These are phyloP conservation scores for Petroica traversi DNA, from an alignment of 2,113 vertebrate genomes.

Conservation along the genomic window DNA sequence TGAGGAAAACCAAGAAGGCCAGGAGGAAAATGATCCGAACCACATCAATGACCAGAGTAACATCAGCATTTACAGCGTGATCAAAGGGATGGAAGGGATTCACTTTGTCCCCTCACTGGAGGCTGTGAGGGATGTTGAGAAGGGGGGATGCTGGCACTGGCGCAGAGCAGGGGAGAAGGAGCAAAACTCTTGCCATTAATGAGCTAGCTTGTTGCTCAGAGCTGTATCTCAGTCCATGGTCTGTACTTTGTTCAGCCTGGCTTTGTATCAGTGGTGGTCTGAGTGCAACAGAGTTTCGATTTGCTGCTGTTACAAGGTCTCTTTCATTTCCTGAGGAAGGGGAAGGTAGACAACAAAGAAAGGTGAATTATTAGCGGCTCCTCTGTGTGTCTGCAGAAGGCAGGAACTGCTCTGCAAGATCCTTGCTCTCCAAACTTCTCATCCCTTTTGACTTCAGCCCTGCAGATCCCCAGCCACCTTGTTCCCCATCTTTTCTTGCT, in stretches of 20 bases:
- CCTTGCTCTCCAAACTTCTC: not conserved
- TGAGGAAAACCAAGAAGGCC: conserved; percentile 92
- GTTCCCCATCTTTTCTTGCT: not conserved
- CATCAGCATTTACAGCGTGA: not conserved
- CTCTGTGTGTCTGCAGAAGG: not conserved
- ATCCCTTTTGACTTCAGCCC: not conserved
- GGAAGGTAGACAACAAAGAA: not conserved
- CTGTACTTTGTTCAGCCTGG: not conserved
- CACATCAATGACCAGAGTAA: conserved; percentile 92
- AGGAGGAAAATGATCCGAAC: conserved; percentile 91
- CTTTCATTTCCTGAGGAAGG: not conserved
- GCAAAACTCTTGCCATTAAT: not conserved
- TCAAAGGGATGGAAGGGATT: not conserved
- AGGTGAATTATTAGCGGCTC: not conserved
- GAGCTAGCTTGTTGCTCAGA: not conserved
- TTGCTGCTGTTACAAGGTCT: not conserved
- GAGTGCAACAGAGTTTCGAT: not conserved
- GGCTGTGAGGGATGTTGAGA: not conserved
- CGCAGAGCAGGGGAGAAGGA: not conserved
- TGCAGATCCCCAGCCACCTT: not conserved
- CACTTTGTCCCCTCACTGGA: not conserved
- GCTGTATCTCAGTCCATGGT: not conserved
- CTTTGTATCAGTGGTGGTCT: not conserved
- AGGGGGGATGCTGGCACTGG: not conserved
- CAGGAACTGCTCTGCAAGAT: not conserved